These are phyloP conservation scores for Percopsis transmontana DNA, from an alignment of 2,113 vertebrate species.

Conservation along the genomic window DNA sequence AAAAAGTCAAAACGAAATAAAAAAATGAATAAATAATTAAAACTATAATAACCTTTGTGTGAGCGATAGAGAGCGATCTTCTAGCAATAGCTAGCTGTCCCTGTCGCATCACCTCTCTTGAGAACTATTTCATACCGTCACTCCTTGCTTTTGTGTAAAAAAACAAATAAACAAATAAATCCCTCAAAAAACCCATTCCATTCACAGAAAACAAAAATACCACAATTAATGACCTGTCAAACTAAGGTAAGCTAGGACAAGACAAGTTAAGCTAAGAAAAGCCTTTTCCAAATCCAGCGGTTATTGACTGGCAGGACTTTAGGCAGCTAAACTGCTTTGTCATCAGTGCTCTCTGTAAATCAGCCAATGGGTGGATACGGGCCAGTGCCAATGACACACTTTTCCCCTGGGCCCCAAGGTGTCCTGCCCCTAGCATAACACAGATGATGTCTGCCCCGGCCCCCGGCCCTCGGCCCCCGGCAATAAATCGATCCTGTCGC, in stretches of 20 bases:
- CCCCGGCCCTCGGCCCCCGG: constrained; percentile 52
- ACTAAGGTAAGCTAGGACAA: background rate
- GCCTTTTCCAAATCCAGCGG: background rate
- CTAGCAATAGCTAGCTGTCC: too few species aligned
- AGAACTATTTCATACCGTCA: too few species aligned
- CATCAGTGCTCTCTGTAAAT: constrained; percentile 45
- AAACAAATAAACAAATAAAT: background rate
- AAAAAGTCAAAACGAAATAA: too few species aligned
- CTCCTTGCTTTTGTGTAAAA: background rate
- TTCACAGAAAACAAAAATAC: background rate
- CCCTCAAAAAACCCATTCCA: background rate
- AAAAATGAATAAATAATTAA: too few species aligned
- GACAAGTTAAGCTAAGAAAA: background rate
- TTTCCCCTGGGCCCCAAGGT: constrained; percentile 34
- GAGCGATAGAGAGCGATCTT: too few species aligned
- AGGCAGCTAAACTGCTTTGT: constrained; percentile 46
- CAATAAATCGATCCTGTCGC: constrained; percentile 56
- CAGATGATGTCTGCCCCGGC: constrained; percentile 42
- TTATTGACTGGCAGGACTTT: constrained; percentile 11
- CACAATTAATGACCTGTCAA: background rate
- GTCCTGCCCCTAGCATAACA: constrained; percentile 35
- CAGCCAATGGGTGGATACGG: background rate
- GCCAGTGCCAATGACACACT: constrained; percentile 44
- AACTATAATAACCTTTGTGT: too few species aligned
- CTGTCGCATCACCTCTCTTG: too few species aligned